Evolutionary conservation across 2,113 vertebrate species (phyloP), one percentile per base, ranked within the genome.

Genomic region (Stercorarius parasiticus): DNA sequence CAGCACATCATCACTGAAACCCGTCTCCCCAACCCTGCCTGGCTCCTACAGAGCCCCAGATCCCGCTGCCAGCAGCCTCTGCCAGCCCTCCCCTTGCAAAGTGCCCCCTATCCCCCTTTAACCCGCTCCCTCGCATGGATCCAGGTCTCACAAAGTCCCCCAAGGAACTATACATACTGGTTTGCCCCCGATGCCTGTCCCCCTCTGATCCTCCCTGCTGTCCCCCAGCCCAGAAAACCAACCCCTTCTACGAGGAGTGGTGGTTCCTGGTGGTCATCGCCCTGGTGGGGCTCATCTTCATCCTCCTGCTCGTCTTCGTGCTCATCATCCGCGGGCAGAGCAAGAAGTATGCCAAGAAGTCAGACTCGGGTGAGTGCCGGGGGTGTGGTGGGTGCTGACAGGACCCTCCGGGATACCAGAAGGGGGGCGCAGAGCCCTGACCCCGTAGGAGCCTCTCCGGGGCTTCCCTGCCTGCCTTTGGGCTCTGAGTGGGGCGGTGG

Each of bases 231-330:
- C 99, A 99, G 97, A 99, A 99, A 98, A 97, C 99, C 97, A 98
- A 98, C 59, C 99, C 99, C 0, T 99, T 99, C 98, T 99, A 99
- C 0, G 99, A 99, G 97, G 99, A 99, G 98, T 99, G 99, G 99
- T 99, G 99, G 99, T 99, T 99, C 98, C 97, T 99, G 97, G 99
- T 99, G 45, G 99, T 99, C 96, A 98, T 99, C 10, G 99, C 99
- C 62, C 97, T 99, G 34, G 99, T 99, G 9, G 99, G 99, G 65
- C 99, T 99, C 97, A 99, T 99, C 98, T 99, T 99, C 98, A 99
- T 99, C 97, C 98, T 99, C 72, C 98, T 99, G 13, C 98, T 99
- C 22, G 99, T 99, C 86, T 99, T 99, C 2, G 99, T 99, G 96
- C 99, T 99, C 96, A 99, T 99, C 93, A 99, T 99, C 96, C 98